A percentile compares a stretch with the other conserved stretches of the same genome.
Conservation (phyloP, 2,113 vertebrate genomes). For the Pangasianodon gigas region DNA sequence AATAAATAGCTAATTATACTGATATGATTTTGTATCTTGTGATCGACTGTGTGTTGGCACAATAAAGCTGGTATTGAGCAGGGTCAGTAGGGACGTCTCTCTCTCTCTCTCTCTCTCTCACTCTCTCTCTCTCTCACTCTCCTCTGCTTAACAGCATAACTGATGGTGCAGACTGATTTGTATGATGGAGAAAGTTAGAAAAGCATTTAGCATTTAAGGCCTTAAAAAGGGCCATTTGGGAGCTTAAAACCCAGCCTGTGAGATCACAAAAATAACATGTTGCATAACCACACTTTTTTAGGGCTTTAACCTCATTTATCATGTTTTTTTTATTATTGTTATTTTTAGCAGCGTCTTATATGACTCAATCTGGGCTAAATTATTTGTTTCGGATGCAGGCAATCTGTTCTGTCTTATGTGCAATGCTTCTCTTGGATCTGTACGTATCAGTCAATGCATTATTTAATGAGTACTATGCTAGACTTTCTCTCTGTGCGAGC, state of each 20-base stretch:
- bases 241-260: slow-evolving; percentile 40
- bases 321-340: not conserved
- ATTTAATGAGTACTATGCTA: not conserved
- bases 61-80: not conserved
- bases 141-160: not conserved
- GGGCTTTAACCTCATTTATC: not conserved
- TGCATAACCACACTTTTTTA: slow-evolving; percentile 14
- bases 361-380: not conserved
- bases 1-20: not conserved
- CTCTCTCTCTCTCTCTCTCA: slow-evolving; percentile 3
- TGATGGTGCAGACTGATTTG: slow-evolving; percentile 42
- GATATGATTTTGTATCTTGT: slow-evolving; percentile 3
- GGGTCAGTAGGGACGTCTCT: not conserved
- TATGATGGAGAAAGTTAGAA: slow-evolving; percentile 3
- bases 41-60: not conserved
- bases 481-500: not conserved
- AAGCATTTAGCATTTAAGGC: slow-evolving; percentile 43
- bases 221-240: slow-evolving; percentile 38
- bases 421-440: not conserved
- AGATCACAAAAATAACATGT: slow-evolving; percentile 37
- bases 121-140: not conserved
- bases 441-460: not conserved
- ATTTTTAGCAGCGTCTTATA: slow-evolving; percentile 4
- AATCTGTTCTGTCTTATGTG: not conserved
- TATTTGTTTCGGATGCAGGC: not conserved